phyloP scores from a whole-genome alignment of 2,113 vertebrate species.

The Macroglossus sobrinus region DNA sequence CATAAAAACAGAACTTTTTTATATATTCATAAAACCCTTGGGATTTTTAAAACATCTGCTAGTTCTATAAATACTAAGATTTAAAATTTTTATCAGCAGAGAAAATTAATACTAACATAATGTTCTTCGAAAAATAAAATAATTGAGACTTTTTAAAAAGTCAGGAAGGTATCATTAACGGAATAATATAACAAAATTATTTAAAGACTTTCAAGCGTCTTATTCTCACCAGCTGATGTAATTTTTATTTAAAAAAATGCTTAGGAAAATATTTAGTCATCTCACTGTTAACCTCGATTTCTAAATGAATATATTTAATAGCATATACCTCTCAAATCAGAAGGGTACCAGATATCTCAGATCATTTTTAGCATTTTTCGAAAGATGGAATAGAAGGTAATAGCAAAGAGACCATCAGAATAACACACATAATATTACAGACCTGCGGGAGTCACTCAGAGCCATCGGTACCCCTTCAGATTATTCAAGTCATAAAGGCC shows the following conservation, averaged over 20 bases:
- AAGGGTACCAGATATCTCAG: neutral
- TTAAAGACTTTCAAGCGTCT: constrained; percentile 10
- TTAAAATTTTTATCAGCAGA: constrained; percentile 5
- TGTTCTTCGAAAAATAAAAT: neutral
- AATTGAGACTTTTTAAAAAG: neutral
- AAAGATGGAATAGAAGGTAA: neutral
- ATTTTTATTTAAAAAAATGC: constrained; percentile 38
- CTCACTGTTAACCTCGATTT: neutral
- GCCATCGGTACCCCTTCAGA: neutral
- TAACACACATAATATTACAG: neutral
- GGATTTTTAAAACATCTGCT: constrained; percentile 44
- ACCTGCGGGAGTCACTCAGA: neutral
- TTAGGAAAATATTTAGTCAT: neutral
- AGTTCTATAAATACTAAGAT: constrained; percentile 28
- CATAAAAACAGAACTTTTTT: constrained; percentile 24
- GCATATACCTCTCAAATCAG: neutral
- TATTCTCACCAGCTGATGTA: neutral
- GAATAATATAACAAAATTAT: neutral
- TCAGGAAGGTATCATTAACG: neutral
- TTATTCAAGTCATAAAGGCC: neutral
- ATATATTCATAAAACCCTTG: neutral
- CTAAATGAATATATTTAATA: constrained; percentile 23
- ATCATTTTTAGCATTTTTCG: neutral
- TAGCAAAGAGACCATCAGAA: neutral
- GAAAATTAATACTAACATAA: neutral